These are phyloP conservation scores for Onychomys leucogaster DNA, from an alignment of 2,797 vertebrate species.

Conservation along the genomic window DNA sequence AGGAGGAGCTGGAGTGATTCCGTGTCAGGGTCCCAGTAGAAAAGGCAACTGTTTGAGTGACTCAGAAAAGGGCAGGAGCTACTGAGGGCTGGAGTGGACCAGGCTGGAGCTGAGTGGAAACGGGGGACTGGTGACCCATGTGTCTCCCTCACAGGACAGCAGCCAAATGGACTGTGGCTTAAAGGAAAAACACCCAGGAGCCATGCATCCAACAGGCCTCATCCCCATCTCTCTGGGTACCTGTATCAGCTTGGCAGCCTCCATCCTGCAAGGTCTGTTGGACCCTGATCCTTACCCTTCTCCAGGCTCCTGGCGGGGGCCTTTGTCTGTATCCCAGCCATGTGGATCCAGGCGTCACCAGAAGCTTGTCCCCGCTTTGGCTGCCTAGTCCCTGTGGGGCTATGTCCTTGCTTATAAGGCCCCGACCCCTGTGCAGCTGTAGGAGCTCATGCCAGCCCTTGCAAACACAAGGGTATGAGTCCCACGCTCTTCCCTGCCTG, in stretches of 20 bases:
- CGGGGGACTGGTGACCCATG: not conserved
- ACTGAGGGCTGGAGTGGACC: not conserved
- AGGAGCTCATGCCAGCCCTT: not conserved
- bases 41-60: not conserved
- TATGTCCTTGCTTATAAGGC: not conserved
- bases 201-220: rapidly evolving
- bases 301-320: not conserved
- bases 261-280: not conserved
- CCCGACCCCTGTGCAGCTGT: too few relatives aligned
- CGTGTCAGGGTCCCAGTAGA: not conserved
- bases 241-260: not conserved
- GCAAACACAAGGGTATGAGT: not conserved
- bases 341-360: not conserved
- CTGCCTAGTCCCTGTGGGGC: not conserved
- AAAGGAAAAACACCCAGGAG: not conserved
- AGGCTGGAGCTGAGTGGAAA: not conserved
- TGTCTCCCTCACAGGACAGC: not conserved
- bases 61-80: not conserved
- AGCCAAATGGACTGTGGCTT: not conserved
- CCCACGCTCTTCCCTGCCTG: rapidly evolving
- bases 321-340: not conserved
- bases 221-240: not conserved
- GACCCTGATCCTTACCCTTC: not conserved
- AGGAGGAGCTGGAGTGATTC: not conserved
- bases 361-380: not conserved